A percentile compares a stretch with the other conserved stretches of the same genome.
Conservation (phyloP, 2,113 vertebrate species). For the Emberiza fucata region DNA sequence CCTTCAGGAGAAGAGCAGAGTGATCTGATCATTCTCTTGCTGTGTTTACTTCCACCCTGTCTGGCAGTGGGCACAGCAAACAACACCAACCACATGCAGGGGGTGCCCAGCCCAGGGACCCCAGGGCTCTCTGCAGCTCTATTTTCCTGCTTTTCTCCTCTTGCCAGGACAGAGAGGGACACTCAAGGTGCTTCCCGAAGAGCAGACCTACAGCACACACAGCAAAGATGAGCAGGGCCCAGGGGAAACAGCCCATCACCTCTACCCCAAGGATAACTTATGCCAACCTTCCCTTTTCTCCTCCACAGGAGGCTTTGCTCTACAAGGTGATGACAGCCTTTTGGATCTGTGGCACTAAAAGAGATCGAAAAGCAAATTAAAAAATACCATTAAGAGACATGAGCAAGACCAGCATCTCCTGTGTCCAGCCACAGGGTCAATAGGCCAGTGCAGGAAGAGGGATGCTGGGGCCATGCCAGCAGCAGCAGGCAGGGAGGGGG, state of each 20-base stretch:
- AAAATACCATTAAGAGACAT: neutral
- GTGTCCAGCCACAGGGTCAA: neutral
- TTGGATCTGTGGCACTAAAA: neutral
- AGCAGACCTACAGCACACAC: accelerated
- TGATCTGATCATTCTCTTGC: accelerated
- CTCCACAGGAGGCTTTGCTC: neutral
- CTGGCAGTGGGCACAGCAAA: neutral
- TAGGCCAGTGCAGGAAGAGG: neutral
- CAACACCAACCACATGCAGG: accelerated
- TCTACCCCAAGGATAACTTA: neutral
- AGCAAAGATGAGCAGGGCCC: accelerated
- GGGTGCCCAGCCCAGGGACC: neutral
- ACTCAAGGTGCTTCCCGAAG: neutral
- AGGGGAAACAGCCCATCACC: neutral
- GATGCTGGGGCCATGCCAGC: neutral
- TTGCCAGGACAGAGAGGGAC: neutral
- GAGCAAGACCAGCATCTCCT: neutral
- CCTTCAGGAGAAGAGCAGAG: neutral
- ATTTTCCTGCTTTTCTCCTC: neutral
- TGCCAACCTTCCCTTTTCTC: no score
- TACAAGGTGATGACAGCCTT: neutral
- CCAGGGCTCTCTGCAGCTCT: neutral
- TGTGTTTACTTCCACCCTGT: accelerated
- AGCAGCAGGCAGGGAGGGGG: neutral
- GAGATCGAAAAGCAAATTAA: accelerated